Evolutionary conservation across 2,797 vertebrate genomes (phyloP).

Genomic region (Lindbergichthys nudifrons): DNA sequence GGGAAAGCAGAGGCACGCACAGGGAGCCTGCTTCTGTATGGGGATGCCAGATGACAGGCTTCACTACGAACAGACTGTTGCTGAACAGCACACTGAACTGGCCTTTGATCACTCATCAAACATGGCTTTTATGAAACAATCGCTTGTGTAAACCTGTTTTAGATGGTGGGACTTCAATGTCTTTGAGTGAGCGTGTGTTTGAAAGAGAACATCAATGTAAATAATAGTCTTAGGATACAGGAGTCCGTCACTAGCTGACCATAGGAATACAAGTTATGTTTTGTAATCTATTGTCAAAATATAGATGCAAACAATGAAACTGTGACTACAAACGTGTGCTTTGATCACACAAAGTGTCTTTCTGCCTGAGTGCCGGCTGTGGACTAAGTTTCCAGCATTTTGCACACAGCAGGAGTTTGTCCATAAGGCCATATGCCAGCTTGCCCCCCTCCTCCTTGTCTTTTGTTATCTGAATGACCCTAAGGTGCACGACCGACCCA

Average conservation of each 20-base stretch:
- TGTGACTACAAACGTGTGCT: constrained; percentile 23
- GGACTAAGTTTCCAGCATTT: constrained; percentile 59
- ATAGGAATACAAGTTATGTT: constrained; percentile 1
- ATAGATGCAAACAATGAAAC: not conserved
- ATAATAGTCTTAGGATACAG: constrained; percentile 23
- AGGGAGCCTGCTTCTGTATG: constrained; percentile 75
- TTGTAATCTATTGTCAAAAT: constrained; percentile 5
- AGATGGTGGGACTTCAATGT: constrained; percentile 44
- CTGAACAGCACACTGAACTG: constrained; percentile 58
- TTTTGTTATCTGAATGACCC: constrained; percentile 80
- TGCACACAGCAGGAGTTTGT: constrained; percentile 70
- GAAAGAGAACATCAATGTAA: constrained; percentile 34
- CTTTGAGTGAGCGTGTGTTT: constrained; percentile 20
- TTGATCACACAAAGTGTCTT: constrained; percentile 37
- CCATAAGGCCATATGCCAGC: constrained; percentile 80
- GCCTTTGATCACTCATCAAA: constrained; percentile 74
- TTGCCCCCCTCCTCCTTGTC: constrained; percentile 65
- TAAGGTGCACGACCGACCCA: constrained; percentile 50
- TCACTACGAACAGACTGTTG: constrained; percentile 57
- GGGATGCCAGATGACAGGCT: constrained; percentile 81
- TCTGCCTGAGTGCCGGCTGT: constrained; percentile 42
- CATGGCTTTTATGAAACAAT: constrained; percentile 62
- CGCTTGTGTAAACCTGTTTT: constrained; percentile 59
- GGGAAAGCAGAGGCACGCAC: constrained; percentile 82
- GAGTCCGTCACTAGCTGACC: constrained; percentile 18